Conservation (phyloP, 1,140 invertebrate species). For the Gryllus bimaculatus region DNA sequence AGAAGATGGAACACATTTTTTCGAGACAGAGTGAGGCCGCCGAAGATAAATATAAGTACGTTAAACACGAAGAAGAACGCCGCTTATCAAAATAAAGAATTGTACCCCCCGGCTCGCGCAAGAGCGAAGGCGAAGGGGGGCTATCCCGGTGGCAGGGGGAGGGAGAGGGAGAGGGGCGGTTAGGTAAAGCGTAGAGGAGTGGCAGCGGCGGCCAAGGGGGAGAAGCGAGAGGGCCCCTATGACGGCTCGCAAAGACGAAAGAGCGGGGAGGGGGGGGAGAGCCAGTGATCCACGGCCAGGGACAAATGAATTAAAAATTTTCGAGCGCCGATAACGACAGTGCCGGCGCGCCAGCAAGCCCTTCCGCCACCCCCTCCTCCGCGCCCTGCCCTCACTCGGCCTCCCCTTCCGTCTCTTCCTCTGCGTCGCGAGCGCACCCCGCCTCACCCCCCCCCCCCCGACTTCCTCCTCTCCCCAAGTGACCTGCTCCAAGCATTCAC, state of each 20-base stretch:
- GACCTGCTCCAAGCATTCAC: background rate
- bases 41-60: slow-evolving; percentile 4
- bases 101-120: background rate
- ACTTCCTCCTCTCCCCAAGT: background rate
- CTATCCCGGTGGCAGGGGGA: too few species aligned
- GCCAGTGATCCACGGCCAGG: background rate
- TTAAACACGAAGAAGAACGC: background rate
- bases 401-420: slow-evolving; percentile 9
- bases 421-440: background rate
- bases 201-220: background rate
- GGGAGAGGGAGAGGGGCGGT: background rate
- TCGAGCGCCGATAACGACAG: slow-evolving; percentile 20
- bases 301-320: slow-evolving; percentile 21
- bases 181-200: background rate
- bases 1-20: background rate
- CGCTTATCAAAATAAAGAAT: background rate
- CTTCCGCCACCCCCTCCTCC: background rate
- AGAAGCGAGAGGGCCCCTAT: background rate
- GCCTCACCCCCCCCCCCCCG: background rate
- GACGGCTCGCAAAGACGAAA: background rate
- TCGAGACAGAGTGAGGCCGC: background rate
- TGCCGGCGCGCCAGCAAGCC: background rate
- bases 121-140: background rate
- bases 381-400: background rate
- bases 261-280: background rate